phyloP scores from a whole-genome alignment of 2,797 vertebrate genomes.

The Sparidentex hasta region DNA sequence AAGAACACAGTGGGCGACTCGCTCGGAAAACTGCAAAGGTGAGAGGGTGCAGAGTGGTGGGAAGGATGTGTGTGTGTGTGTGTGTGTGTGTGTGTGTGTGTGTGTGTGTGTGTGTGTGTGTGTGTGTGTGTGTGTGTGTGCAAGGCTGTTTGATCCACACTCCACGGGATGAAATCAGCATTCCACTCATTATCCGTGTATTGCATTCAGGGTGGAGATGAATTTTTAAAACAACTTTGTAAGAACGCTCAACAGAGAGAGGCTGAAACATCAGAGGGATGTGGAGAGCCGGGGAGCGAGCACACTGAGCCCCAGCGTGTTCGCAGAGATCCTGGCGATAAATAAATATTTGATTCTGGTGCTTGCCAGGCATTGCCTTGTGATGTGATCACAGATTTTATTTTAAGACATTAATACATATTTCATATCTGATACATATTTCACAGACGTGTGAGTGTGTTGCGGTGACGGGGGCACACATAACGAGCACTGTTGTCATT shows the following conservation, averaged over 20 bases:
- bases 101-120: background rate
- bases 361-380: constrained; percentile 47
- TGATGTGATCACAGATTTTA: constrained; percentile 75
- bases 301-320: constrained; percentile 24
- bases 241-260: constrained; percentile 2
- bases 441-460: constrained; percentile 39
- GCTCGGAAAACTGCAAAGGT: constrained; percentile 95
- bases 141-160: constrained; percentile 2
- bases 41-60: constrained; percentile 72
- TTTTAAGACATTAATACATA: constrained; percentile 72
- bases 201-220: background rate
- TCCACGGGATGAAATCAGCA: constrained; percentile 5
- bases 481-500: constrained; percentile 44
- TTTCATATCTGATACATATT: constrained; percentile 78
- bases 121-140: background rate
- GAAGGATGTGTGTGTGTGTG: constrained; percentile 6
- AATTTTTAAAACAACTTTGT: background rate
- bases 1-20: constrained; percentile 92
- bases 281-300: constrained; percentile 15
- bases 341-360: constrained; percentile 76
- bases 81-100: no score
- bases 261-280: constrained; percentile 21
- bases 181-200: background rate
- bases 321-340: constrained; percentile 60
- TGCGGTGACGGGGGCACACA: constrained; percentile 14